Evolutionary conservation across 1,140 invertebrate genomes (phyloP), one percentile per base, ranked within the genome.

Genomic region (Pogonomyrmex californicus): DNA sequence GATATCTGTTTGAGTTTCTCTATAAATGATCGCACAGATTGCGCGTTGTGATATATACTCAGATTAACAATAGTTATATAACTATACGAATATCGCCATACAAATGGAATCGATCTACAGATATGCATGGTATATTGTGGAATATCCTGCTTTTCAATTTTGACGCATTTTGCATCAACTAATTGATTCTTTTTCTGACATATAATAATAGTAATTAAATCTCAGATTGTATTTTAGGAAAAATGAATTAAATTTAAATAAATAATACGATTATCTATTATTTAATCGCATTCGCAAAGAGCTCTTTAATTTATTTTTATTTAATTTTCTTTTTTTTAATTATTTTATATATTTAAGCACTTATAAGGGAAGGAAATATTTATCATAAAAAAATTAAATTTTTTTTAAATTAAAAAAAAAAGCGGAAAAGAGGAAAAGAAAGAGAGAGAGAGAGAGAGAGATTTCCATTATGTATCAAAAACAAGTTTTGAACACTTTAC

Each of bases 1-100:
- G 44, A 5, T 62, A 63, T 78, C 44, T 63, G 14, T 78, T 78
- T 78, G 44, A 78, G 4, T 78, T 78, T 76, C 30, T 76, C 30
- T 49, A 5, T n/a, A 63, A 78, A 78, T 65, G 60, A 78, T 78
- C n/a, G 44, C 47, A 23, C 23, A 58, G 58, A 44, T 33, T 47
- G 17, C 14, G 10, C 14, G 14, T 44, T 63, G 9, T 33, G 36
- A 44, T 30, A 23, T 62, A 49, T 1, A 51, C 0, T 47, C 30
- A 14, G n/a, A 78, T 60, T 76, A 76, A 60, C 60, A 23, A 33
- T 36, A 30, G 12, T 38, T 76, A 14, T 1, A 33, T 9, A 44
- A 60, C 30, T 63, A 12, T 56, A 30, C 30, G 30, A n/a, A 78
- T 3, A 36, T 12, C 47, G 7, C 7, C 36, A 23, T 3, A 30